phyloP scores from a whole-genome alignment of 2,797 vertebrate genomes.

The Schizopygopsis pylzovi region DNA sequence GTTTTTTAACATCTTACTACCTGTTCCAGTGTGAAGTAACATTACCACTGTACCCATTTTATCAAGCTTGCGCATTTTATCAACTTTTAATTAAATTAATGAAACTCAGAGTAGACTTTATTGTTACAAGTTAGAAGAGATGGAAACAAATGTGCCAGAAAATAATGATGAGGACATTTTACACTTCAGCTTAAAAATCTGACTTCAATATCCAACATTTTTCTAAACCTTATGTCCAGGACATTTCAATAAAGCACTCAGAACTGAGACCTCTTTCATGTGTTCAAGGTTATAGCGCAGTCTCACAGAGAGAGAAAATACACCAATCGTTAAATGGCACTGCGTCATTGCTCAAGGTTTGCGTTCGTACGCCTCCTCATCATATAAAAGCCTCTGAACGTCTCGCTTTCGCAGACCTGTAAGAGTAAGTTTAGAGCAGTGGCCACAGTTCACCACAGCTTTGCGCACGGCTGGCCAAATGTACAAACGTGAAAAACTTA shows the following conservation, averaged over 20 bases:
- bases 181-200: not conserved
- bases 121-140: not conserved
- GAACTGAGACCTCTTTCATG: constrained; percentile 13
- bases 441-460: not conserved
- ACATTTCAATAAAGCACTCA: constrained; percentile 1
- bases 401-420: constrained; percentile 13
- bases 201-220: not conserved
- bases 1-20: too few species aligned
- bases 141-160: not conserved
- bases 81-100: not conserved
- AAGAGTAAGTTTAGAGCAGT: constrained; percentile 10
- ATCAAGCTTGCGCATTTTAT: not conserved
- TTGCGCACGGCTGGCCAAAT: constrained; percentile 8
- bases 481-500: not conserved
- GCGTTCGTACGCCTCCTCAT: constrained; percentile 62
- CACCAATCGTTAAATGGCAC: constrained; percentile 51
- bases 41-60: not conserved
- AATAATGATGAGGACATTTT: not conserved
- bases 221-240: not conserved
- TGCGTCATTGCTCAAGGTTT: constrained; percentile 70
- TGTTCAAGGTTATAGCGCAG: constrained; percentile 58
- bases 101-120: not conserved
- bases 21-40: not conserved
- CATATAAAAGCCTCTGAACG: constrained; percentile 69
- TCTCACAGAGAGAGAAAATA: constrained; percentile 11